Evolutionary conservation across 2,888 invertebrate genomes (phyloP).

Genomic region (Caenorhabditis uteleia): DNA sequence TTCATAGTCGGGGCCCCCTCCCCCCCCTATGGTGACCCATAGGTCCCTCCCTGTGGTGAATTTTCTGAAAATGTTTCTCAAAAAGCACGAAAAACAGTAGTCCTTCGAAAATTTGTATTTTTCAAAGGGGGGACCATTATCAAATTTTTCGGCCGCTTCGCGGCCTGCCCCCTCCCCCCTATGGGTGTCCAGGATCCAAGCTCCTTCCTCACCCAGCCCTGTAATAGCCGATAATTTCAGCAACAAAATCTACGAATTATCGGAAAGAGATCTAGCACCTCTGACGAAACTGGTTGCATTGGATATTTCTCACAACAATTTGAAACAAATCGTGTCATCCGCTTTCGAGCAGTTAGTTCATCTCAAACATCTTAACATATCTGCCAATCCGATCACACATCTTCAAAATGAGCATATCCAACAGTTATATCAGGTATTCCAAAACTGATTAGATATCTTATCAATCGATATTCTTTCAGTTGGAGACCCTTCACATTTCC

Average conservation of each 20-base stretch:
- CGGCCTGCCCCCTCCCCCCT: too few species aligned
- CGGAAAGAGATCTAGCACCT: constrained; percentile 50
- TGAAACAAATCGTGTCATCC: constrained; percentile 49
- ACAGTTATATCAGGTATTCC: constrained; percentile 49
- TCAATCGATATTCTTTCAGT: constrained; percentile 18
- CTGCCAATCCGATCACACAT: constrained; percentile 53
- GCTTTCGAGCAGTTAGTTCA: constrained; percentile 53
- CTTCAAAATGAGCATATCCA: constrained; percentile 53
- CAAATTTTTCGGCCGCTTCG: too few species aligned
- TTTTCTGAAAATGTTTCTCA: too few species aligned
- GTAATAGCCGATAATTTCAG: constrained; percentile 33
- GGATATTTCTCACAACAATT: constrained; percentile 59
- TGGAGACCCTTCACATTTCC: constrained; percentile 55
- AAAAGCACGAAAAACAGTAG: too few species aligned
- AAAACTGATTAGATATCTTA: not conserved
- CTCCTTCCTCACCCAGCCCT: too few species aligned
- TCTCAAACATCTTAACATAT: constrained; percentile 63
- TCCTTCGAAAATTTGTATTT: too few species aligned
- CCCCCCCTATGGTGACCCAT: too few species aligned
- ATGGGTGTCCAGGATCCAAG: too few species aligned
- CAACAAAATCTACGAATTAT: constrained; percentile 64
- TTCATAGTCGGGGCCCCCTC: too few species aligned
- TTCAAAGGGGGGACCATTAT: too few species aligned
- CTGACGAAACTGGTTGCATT: constrained; percentile 49
- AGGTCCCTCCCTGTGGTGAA: too few species aligned